These are phyloP conservation scores for Pheosia tremula DNA, from an alignment of 2,888 invertebrate genomes.

Conservation along the genomic window DNA sequence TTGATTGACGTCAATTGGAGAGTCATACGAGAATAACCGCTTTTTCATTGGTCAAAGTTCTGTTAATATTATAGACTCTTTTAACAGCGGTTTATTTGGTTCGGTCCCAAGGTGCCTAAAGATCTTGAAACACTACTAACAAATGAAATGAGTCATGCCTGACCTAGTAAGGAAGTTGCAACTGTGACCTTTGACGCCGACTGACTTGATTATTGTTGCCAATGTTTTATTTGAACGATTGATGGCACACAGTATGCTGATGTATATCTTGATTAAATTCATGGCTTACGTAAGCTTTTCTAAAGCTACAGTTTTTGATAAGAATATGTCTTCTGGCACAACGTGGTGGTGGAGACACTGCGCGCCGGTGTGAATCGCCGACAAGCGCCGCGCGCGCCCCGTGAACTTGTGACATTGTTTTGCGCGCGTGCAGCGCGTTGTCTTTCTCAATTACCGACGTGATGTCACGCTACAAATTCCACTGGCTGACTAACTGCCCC, in stretches of 20 bases:
- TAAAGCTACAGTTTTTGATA: background rate
- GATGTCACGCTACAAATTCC: constrained; percentile 59
- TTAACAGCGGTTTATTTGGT: too few relatives aligned
- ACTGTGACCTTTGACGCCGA: background rate
- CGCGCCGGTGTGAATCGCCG: background rate
- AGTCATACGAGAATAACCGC: background rate
- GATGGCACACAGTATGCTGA: background rate
- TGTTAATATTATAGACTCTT: too few relatives aligned
- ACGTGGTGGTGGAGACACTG: background rate
- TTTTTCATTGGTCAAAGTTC: background rate
- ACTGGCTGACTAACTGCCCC: constrained; percentile 34
- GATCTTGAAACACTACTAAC: background rate
- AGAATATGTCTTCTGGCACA: background rate
- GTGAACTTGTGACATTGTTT: constrained; percentile 23
- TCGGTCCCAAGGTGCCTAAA: too few relatives aligned
- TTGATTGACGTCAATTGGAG: constrained; percentile 5
- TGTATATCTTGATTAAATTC: background rate
- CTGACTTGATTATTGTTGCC: background rate
- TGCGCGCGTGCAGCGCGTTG: constrained; percentile 13
- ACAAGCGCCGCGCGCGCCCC: constrained; percentile 2
- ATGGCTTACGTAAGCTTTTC: too few relatives aligned
- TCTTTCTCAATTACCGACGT: constrained; percentile 37
- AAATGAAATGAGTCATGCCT: background rate
- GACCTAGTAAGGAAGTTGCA: background rate
- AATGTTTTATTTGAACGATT: background rate